Evolutionary conservation across 2,797 vertebrate genomes (phyloP), one percentile per base, ranked within the genome.

Genomic region (Otus scops): DNA sequence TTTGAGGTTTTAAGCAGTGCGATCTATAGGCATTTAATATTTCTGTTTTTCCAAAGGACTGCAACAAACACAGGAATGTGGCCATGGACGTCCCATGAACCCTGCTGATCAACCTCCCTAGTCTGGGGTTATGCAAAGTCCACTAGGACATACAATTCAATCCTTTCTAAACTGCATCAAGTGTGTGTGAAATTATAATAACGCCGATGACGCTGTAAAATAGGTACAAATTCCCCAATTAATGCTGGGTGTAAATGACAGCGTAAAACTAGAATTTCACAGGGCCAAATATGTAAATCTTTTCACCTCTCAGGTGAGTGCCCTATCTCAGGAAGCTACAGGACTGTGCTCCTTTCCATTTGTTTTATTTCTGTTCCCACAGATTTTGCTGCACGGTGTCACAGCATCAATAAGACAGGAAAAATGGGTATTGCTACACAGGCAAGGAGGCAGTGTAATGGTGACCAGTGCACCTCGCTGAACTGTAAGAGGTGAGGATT

Each of bases 111-210:
- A 89, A 36, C 7, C 13, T 68, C 34, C 45, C 32, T n/a, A 51
- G 11, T 36, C 21, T 81, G 27, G 6, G 26, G 17, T 27, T 45
- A 48, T 0, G 1, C 6, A 2, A 77, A 92, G 4, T 51, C 18
- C 57, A 81, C 30, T 9, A 19, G 39, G 15, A 56, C 39, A 60
- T 13, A 41, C 4, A 36, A 41, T 53, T 82, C 38, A 79, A 73
- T 75, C 17, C 18, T 54, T 89, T 68, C 57, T 26, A 79, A 76
- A 53, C 38, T 53, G 36, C 38, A 56, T 47, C 64, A 87, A 71
- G 18, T 13, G 74, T 18, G 4, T 34, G 15, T 64, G 45, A 71
- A 89, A 54, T 36, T 53, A 15, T 73, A 65, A 71, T 32, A 83
- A 68, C 9, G 4, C 28, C 61, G 51, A 60, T 54, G 19, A 60